Percentiles rank a stretch among this genome's conserved stretches.
These are phyloP conservation scores for Elaeidobius kamerunicus DNA, from an alignment of 2,888 invertebrate species.

Conservation along the genomic window DNA sequence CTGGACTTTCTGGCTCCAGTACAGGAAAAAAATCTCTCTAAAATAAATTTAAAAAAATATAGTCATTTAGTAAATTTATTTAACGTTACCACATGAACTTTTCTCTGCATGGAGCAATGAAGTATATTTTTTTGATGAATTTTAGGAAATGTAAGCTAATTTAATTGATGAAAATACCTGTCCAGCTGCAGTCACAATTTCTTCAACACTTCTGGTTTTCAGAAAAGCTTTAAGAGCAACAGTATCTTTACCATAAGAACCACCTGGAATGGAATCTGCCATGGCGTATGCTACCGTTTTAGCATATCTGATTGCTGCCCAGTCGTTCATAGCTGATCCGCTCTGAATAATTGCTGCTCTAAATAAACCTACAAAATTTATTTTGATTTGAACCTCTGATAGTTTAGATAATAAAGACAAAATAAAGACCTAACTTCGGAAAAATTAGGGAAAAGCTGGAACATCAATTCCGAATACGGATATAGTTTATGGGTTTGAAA, in stretches of 20 bases:
- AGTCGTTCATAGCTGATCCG: not conserved
- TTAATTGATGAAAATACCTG: not conserved
- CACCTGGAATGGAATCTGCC: constrained; percentile 1
- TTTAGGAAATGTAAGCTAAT: not conserved
- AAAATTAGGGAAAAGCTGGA: too few species aligned
- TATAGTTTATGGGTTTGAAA: too few species aligned
- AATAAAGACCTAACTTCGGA: too few species aligned
- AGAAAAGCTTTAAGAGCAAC: constrained; percentile 5
- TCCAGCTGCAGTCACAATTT: not conserved
- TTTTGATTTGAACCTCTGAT: too few species aligned
- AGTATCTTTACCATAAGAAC: constrained; percentile 4
- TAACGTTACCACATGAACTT: too few species aligned
- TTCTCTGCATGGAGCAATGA: too few species aligned
- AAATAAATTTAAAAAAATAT: not conserved
- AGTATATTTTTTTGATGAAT: not conserved
- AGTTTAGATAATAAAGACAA: too few species aligned
- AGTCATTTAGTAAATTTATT: too few species aligned
- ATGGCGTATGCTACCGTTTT: not conserved
- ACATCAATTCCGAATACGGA: too few species aligned
- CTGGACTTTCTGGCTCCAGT: constrained; percentile 1
- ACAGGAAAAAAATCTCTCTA: not conserved
- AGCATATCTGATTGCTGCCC: not conserved
- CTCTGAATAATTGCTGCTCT: constrained; percentile 14
- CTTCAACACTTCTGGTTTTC: not conserved
- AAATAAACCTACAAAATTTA: constrained; percentile 15